Evolutionary conservation across 2,888 invertebrate genomes (phyloP), one percentile per base, ranked within the genome.

Genomic region (Bedellia somnulentella): DNA sequence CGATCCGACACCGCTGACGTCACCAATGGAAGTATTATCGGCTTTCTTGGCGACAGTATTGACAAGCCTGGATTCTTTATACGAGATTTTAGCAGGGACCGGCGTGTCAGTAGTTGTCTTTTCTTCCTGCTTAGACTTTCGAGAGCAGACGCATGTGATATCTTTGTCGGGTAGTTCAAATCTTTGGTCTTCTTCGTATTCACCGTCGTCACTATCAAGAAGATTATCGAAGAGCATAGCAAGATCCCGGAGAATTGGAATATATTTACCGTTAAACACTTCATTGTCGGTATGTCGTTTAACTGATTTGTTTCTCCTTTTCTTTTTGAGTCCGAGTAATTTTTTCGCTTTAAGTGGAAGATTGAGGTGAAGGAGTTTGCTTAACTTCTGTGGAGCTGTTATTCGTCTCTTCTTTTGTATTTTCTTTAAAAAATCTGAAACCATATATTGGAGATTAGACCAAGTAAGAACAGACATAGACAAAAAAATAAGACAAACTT

Each of bases 1-100:
- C 57, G 52, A 54, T 75, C 64, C 34, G 75, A 62, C 18, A 73
- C 52, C 30, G 61, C 64, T 37, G 67, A 62, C 16, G 73, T 75
- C 39, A 75, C 55, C 35, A 67, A 44, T 2, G 73, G 68, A 11
- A 71, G 51, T 35, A 71, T 45, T 29, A 71, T 57, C 11, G 73
- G 70, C 15, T 49, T 57, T 32, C 56, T 54, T 27, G 70, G 66
- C 25, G 64, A 64, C 15, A 71, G 47, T 32, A 52, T 52, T 34
- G 53, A 42, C 33, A 55, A 36, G 9, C 50, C 48, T 14, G 49
- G 41, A 33, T 50, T 48, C 27, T 50, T 46, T 29, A 56, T 39
- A 10, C 54, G 57, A 17, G 58, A 44, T 34, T 53, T 59, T 40
- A 62, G 44, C 22, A 57, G 53, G 17, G 55, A 42, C 1, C 59